phyloP scores from a whole-genome alignment of 1,140 invertebrate species.

The Chironomus tepperi region DNA sequence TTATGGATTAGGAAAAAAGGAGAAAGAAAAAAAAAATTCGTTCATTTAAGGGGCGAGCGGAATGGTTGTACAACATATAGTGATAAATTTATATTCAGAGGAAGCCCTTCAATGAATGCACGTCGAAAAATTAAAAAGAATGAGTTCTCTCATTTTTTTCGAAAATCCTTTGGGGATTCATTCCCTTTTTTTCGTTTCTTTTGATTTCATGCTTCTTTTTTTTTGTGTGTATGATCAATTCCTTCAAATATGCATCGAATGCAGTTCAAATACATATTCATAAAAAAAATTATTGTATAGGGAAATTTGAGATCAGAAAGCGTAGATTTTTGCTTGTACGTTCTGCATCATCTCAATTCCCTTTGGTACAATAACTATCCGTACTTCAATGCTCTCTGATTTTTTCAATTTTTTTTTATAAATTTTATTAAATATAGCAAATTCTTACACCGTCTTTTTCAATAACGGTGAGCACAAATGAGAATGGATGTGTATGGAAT shows the following conservation, averaged over 20 bases:
- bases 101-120: too few species aligned
- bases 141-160: too few species aligned
- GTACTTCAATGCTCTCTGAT: too few species aligned
- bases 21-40: too few species aligned
- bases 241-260: neutral
- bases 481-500: neutral
- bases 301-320: neutral
- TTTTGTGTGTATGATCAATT: neutral
- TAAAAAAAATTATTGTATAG: neutral
- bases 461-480: neutral
- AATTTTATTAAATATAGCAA: neutral
- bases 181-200: neutral
- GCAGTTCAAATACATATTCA: neutral
- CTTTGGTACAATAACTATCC: neutral
- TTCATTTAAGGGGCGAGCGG: too few species aligned
- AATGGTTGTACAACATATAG: too few species aligned
- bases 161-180: neutral
- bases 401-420: neutral
- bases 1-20: neutral
- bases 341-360: constrained; percentile 11
- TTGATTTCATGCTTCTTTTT: too few species aligned
- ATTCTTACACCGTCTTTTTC: neutral
- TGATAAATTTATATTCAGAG: too few species aligned
- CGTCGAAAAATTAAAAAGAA: too few species aligned
- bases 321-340: neutral